Base-by-base conservation (phyloP, 2,797 vertebrate species). In the Cirrhinus molitorella region DNA sequence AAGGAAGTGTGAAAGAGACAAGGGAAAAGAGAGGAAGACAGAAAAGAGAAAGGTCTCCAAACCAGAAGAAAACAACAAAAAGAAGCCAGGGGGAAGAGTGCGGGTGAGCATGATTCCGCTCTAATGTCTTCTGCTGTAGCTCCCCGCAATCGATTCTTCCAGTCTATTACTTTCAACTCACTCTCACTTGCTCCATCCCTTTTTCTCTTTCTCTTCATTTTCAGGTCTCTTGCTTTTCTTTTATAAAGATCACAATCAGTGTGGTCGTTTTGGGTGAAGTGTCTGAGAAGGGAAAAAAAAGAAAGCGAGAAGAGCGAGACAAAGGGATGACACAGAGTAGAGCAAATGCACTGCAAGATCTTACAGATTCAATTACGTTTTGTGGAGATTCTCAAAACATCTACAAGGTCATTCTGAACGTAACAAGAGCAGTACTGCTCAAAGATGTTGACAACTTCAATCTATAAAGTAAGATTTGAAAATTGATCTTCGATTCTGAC, bases 61-160 rank as follows among this genome's bases (percentile, higher is more conserved):
- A 82, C 71, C 66, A 43, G 47, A 55, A 40, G 57, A 55, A 77
- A 83, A 59, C n/a, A 83, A 76, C 59, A 45, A 59, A 83, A 49
- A 59, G 40, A 78, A 71, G 82, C 66, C 66, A 61, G n/a, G n/a
- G 40, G 74, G 66, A 78, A 83, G 74, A 71, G 53, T 63, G 53
- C 16, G 67, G 31, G 82, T 61, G 81, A 57, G 66, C 66, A 61
- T 61, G 88, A 88, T 90, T 89, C 87, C 80, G 87, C 28, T 71
- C 57, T 59, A 6, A 85, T 83, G 88, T 82, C 81, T 83, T 84
- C 70, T 71, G 59, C 61, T 73, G 79, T 23, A 85, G 81, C 87
- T 71, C 85, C 85, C 89, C 28, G 83, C 34, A 90, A 93, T 93
- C 86, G 92, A 94, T 93, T 92, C 87, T 85, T 87, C 91, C 88